A percentile compares a stretch with the other conserved stretches of the same genome.
Evolutionary conservation across 2,113 vertebrate species (phyloP).

Genomic region (Mormyrus iriodes): DNA sequence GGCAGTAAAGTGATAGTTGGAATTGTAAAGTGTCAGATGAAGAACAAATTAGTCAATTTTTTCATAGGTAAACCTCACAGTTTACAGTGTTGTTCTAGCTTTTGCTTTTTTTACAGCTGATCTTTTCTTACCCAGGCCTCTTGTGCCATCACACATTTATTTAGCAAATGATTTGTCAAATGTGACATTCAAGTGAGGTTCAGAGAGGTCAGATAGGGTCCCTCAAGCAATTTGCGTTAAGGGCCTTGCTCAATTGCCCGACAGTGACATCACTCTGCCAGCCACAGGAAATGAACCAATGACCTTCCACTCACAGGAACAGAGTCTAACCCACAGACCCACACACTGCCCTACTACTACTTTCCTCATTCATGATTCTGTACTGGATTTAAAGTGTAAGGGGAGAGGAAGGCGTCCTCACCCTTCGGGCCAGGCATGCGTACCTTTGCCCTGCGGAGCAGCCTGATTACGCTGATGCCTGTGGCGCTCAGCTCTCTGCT

Average conservation of each 20-base stretch:
- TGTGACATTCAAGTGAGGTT: background rate
- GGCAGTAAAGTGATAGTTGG: background rate
- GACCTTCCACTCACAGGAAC: background rate
- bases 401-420: too few relatives aligned
- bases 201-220: background rate
- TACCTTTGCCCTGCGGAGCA: slow-evolving; percentile 90
- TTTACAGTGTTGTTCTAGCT: background rate
- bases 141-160: background rate
- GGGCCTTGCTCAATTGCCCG: background rate
- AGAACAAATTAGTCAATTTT: background rate
- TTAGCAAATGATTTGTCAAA: background rate
- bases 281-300: background rate
- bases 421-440: too few relatives aligned
- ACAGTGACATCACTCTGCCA: background rate
- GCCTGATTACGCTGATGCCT: slow-evolving; percentile 78
- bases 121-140: background rate
- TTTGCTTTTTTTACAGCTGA: background rate
- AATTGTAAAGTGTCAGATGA: background rate
- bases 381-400: too few relatives aligned
- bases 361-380: background rate
- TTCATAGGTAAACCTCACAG: too few relatives aligned
- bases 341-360: background rate
- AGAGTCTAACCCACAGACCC: background rate
- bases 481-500: slow-evolving; percentile 85
- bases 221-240: background rate